Evolutionary conservation across 2,113 vertebrate species (phyloP).

Genomic region (Dicrurus megarhynchus): DNA sequence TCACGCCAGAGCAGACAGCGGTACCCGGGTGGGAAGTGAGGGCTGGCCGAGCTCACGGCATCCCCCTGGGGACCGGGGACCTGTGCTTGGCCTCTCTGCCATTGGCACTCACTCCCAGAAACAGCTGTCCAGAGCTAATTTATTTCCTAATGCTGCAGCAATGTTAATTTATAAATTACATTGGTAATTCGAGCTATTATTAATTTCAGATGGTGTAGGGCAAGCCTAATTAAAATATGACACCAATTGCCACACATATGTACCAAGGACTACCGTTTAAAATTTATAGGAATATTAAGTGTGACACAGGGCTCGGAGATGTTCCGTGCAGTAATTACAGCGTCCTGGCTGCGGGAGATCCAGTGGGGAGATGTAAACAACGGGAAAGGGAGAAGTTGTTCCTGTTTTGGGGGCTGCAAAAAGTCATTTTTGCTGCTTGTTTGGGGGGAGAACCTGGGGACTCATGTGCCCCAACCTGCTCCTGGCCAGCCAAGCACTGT

Average conservation of each 20-base stretch:
- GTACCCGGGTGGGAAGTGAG: neutral
- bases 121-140: constrained; percentile 81
- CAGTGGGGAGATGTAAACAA: neutral
- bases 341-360: constrained; percentile 4
- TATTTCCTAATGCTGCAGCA: constrained; percentile 76
- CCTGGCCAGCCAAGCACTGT: rapidly evolving
- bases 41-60: neutral
- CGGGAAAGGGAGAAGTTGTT: neutral
- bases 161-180: constrained; percentile 86
- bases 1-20: rapidly evolving
- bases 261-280: constrained; percentile 78
- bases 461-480: neutral
- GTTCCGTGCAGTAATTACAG: constrained; percentile 63
- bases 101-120: constrained; percentile 61
- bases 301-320: constrained; percentile 71
- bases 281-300: constrained; percentile 82
- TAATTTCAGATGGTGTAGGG: constrained; percentile 85
- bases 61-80: neutral
- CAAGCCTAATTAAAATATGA: constrained; percentile 85
- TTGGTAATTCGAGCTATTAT: constrained; percentile 81
- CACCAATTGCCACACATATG: constrained; percentile 81
- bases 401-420: neutral
- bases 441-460: neutral
- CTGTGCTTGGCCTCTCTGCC: constrained; percentile 1
- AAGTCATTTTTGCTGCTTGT: neutral